Evolutionary conservation across 2,113 vertebrate genomes (phyloP), one percentile per base, ranked within the genome.

Genomic region (Thalassoma bifasciatum): DNA sequence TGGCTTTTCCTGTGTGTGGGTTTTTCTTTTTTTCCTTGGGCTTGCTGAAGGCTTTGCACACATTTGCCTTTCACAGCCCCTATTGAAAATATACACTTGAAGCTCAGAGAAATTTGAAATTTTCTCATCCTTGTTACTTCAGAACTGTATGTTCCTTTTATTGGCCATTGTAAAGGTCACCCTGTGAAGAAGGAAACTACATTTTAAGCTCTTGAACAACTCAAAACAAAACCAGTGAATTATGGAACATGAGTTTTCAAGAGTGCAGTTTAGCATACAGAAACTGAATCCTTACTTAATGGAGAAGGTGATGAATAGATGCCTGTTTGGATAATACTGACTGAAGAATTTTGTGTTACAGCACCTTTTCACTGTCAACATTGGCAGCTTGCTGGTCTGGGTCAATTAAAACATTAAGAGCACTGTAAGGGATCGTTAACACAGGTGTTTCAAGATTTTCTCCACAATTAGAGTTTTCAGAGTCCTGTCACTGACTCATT

Each of bases 11-110:
- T 14, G 8, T 66, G 17, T 46, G 19, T 19, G 5, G 21, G 8
- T 4, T n/a, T n/a, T 40, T 40, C 47, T 60, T 10, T 14, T 19
- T 1, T 17, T 12, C 9, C 38, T n/a, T 50, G 8, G 16, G 2
- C 63, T 72, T 80, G 49, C 6, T 6, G 47, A 60, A 4, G 10
- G 26, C 17, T 12, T 12, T 7, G 10, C 30, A 38, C n/a, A 66
- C 5, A 8, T 26, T 52, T 12, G 9, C 50, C 1, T 0, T 23
- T 74, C 64, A 62, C n/a, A 1, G 42, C 23, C 24, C 26, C 37
- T 47, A 76, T 19, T 62, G 68, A 21, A 73, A 61, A 59, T 69
- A 22, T 64, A 36, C 47, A 57, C 69, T 13, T 40, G n/a, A 17
- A 17, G 22, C 21, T 67, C 10, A 38, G 11, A 23, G 23, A 62